Evolutionary conservation across 2,888 invertebrate species (phyloP), one percentile per base, ranked within the genome.

Genomic region (Trichopria drosophilae): DNA sequence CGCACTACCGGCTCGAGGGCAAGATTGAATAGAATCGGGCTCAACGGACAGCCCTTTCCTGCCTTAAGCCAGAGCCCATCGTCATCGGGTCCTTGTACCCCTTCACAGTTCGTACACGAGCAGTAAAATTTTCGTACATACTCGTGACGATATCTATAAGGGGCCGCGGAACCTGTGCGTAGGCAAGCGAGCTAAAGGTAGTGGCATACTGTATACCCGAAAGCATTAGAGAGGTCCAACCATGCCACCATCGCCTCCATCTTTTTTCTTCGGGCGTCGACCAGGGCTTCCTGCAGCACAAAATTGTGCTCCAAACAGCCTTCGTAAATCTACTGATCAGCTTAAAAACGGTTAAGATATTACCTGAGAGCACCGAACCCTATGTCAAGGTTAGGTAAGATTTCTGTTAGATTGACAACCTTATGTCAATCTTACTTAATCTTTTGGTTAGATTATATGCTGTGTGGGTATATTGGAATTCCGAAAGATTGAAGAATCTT

Each of bases 171-270:
- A 28, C 40, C 0, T 48, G 54, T 3, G 51, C 48, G 1, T n/a
- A 26, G 19, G 2, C 52, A 28, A 62, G 41, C 7, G 57, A 62
- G 10, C 36, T 49, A 13, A 47, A 53, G 26, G 68, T 63, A 6
- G 62, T 54, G 3, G 32, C 31, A 47, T 73, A 72, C 7, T 72
- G 69, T 2, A 75, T 55, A 70, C 0, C 66, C 68, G 51, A 76
- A 75, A 1, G 75, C 74, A 18, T 76, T 77, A 4, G 66, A 48
- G 1, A 73, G 49, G 42, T 76, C 72, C 34, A 75, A 50, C 67
- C 70, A 74, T 3, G 69, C 67, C 0, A 73, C 58, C 12, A 60
- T 60, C 7, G 64, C 32, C 18, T 57, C 51, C 18, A 23, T 46
- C 0, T 49, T 26, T 4, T 34, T 45, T 13, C 50, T 19, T 13